These are phyloP conservation scores for Eira barbara DNA, from an alignment of 2,113 vertebrate species.

Conservation along the genomic window DNA sequence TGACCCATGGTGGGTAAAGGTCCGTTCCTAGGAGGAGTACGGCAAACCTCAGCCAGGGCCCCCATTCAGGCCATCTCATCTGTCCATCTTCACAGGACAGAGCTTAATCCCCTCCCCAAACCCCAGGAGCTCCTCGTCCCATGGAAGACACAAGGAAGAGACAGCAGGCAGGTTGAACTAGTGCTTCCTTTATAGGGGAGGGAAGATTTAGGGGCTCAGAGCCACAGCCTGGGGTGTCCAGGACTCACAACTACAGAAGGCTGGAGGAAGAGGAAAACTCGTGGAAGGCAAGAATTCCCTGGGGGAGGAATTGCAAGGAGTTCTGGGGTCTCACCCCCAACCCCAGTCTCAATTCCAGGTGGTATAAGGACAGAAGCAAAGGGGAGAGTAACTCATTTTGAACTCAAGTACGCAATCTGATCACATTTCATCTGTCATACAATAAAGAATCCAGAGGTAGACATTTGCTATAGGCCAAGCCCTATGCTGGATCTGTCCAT, in stretches of 20 bases:
- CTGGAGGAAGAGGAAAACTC: not conserved
- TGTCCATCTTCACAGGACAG: not conserved
- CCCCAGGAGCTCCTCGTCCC: not conserved
- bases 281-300: not conserved
- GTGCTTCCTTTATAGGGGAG: not conserved
- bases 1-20: not conserved
- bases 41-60: not conserved
- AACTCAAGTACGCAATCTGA: conserved; percentile 66
- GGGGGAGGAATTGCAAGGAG: not conserved
- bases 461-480: not conserved
- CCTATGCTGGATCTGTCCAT: not conserved
- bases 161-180: not conserved
- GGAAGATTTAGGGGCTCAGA: not conserved
- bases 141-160: not conserved
- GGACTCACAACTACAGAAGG: not conserved
- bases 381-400: conserved; percentile 68
- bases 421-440: conserved; percentile 67
- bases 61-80: not conserved
- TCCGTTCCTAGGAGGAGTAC: not conserved
- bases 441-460: conserved; percentile 16
- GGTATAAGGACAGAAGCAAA: conserved; percentile 46
- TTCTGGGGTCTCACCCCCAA: not conserved
- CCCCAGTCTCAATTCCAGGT: not conserved
- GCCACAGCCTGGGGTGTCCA: not conserved
- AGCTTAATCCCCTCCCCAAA: not conserved